Evolutionary conservation across 1,140 invertebrate genomes (phyloP), one percentile per base, ranked within the genome.

Genomic region (Drosophila grimshawi): DNA sequence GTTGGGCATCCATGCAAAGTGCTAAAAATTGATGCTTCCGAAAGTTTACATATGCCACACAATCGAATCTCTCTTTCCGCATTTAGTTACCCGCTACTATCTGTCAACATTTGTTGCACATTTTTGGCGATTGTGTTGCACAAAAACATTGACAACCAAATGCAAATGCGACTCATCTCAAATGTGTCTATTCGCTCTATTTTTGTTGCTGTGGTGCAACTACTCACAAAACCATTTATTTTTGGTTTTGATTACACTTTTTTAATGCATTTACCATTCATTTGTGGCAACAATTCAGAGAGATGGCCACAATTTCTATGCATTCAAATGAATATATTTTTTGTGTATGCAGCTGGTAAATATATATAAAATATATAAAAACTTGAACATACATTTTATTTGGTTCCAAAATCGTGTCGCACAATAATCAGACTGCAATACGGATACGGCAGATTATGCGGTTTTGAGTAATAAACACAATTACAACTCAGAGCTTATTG

Each of bases 1-100:
- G 29, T 55, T 43, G 39, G 4, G 39, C 39, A 43, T 66, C 19
- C 30, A 45, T 49, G 37, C 57, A n/a, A 74, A 69, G 65, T 70
- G 66, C 60, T 59, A 59, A 63, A 75, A 75, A 75, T 69, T 32
- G 52, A 59, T 63, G 66, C 72, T 75, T 64, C 39, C 67, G 72
- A 39, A 39, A 57, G 59, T 59, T 69, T 69, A 63, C 66, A 69
- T 69, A 69, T 45, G 59, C 65, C 39, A 37, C 35, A 43, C 39
- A 43, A 43, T 43, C 39, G 39, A 43, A 43, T 43, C 39, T n/a
- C 10, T n/a, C 39, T 41, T 41, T 1, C 19, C 19, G 19, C 19
- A 19, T 19, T 19, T 19, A 19, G 19, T 41, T 41, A 8, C 7
- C 39, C 10, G 10, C 8, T 2, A 41, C 39, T 43, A n/a, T 43